phyloP scores from a whole-genome alignment of 2,797 vertebrate genomes.

The Cynodonichthys magdalenae region DNA sequence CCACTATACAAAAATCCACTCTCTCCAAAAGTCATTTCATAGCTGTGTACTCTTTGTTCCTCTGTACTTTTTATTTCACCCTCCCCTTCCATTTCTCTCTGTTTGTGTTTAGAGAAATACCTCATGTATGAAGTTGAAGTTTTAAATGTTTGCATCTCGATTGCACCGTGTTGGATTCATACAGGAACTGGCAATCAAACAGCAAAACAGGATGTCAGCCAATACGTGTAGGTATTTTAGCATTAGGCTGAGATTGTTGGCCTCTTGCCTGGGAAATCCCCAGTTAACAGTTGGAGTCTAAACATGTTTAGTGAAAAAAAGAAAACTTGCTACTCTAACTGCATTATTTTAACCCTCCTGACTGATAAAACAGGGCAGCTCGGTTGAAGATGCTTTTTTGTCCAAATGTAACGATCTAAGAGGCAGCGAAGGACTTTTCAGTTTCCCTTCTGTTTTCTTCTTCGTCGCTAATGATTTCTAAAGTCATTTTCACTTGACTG shows the following conservation, averaged over 20 bases:
- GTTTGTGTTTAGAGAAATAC: conserved; percentile 34
- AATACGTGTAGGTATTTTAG: conserved; percentile 57
- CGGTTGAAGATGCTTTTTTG: conserved; percentile 3
- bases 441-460: conserved; percentile 5
- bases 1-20: conserved; percentile 74
- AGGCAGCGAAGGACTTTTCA: conserved; percentile 11
- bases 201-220: conserved; percentile 78
- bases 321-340: conserved; percentile 10
- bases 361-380: neutral
- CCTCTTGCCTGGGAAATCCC: conserved; percentile 63
- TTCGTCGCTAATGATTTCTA: conserved; percentile 14
- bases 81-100: conserved; percentile 38
- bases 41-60: conserved; percentile 39
- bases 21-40: conserved; percentile 49
- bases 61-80: conserved; percentile 32
- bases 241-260: conserved; percentile 55
- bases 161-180: conserved; percentile 27
- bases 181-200: conserved; percentile 68
- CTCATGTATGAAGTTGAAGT: conserved; percentile 24
- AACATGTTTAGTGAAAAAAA: conserved; percentile 39
- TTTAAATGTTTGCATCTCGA: conserved; percentile 30
- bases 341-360: too few relatives aligned
- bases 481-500: conserved; percentile 38
- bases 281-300: conserved; percentile 65
- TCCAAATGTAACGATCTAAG: neutral